phyloP scores from a whole-genome alignment of 2,888 invertebrate species.

The Gymnosoma rotundatum region DNA sequence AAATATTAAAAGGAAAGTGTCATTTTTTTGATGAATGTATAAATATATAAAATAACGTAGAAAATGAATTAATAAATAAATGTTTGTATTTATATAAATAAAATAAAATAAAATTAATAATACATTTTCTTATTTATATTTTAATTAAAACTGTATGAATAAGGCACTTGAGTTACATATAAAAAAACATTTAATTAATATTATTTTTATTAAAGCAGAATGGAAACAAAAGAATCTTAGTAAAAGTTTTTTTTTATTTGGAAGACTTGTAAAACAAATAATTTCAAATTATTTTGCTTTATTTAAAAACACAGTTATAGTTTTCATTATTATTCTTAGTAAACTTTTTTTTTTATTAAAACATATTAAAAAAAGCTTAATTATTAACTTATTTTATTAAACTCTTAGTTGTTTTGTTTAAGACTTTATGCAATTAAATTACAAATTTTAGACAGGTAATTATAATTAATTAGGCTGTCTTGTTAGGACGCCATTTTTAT shows the following conservation, averaged over 20 bases:
- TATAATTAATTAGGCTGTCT: too few species aligned
- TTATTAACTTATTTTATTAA: too few species aligned
- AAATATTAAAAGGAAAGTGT: slow-evolving; percentile 1
- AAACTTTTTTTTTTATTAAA: background rate
- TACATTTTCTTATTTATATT: background rate
- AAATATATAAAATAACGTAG: slow-evolving; percentile 3
- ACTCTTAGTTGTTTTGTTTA: too few species aligned
- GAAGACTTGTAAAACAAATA: slow-evolving; percentile 37
- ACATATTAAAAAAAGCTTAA: background rate
- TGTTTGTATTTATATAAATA: slow-evolving; percentile 14
- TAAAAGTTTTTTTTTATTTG: slow-evolving; percentile 2
- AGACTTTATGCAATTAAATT: too few species aligned
- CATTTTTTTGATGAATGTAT: background rate
- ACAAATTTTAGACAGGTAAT: too few species aligned
- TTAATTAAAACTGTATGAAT: slow-evolving; percentile 25
- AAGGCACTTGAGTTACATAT: slow-evolving; percentile 44
- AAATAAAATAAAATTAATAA: background rate
- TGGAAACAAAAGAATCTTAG: background rate
- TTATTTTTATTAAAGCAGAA: background rate
- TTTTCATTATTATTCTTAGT: background rate
- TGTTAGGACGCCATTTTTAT: too few species aligned
- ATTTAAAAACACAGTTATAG: background rate
- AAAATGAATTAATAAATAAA: slow-evolving; percentile 35
- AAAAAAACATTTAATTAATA: background rate
- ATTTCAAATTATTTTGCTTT: background rate